phyloP scores from a whole-genome alignment of 2,888 invertebrate genomes.

The Polyploca ridens region DNA sequence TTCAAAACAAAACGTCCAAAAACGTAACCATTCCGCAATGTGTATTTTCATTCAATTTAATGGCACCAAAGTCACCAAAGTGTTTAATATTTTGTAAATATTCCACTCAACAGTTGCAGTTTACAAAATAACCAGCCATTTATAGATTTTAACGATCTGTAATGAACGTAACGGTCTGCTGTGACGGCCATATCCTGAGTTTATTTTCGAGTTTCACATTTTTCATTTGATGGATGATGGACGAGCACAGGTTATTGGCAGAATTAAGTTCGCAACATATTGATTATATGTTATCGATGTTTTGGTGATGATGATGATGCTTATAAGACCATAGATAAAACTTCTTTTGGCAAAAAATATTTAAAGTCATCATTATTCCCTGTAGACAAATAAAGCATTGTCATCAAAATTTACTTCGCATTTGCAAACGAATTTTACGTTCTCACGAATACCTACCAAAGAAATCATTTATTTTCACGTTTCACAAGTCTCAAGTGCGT shows the following conservation, averaged over 20 bases:
- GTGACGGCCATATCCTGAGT: conserved; percentile 50
- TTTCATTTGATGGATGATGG: conserved; percentile 9
- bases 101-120: conserved; percentile 38
- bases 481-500: conserved; percentile 36
- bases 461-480: conserved; percentile 31
- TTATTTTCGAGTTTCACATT: conserved; percentile 36
- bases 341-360: no score
- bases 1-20: neutral
- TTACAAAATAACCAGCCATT: conserved; percentile 59
- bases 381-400: neutral
- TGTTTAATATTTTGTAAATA: conserved; percentile 73
- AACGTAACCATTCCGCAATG: conserved; percentile 10
- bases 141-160: conserved; percentile 52
- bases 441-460: conserved; percentile 55
- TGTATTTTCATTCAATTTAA: conserved; percentile 46
- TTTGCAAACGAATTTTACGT: conserved; percentile 37
- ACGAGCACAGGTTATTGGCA: neutral
- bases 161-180: conserved; percentile 41
- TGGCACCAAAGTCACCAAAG: conserved; percentile 52
- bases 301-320: no score
- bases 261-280: neutral
- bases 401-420: neutral
- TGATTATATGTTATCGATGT: no score
- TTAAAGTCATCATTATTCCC: no score
- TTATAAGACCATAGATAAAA: no score